These are phyloP conservation scores for Calycopis cecrops DNA, from an alignment of 1,140 invertebrate species.

Conservation along the genomic window DNA sequence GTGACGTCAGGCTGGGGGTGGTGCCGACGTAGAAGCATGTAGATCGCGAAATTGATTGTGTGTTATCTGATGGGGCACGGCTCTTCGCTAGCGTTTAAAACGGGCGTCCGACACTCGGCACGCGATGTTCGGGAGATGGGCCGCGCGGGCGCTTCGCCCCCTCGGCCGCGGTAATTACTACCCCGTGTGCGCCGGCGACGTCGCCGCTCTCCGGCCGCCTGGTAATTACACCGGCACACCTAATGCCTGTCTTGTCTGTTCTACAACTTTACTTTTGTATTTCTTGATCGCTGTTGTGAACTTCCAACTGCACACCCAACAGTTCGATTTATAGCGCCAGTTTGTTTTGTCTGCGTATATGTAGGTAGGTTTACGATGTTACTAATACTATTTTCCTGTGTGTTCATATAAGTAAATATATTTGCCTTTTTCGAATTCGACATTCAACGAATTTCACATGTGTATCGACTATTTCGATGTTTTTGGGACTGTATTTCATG, in stretches of 20 bases:
- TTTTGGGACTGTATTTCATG: no score
- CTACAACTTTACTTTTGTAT: neutral
- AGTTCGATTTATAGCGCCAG: no score
- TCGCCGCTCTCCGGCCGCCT: conserved; percentile 45
- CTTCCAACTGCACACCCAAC: no score
- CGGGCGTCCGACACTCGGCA: conserved; percentile 58
- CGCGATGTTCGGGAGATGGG: conserved; percentile 69
- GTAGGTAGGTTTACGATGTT: no score
- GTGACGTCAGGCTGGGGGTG: conserved; percentile 63
- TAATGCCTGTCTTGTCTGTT: conserved; percentile 26
- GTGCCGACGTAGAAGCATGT: conserved; percentile 70
- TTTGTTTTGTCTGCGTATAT: no score
- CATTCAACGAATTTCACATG: no score
- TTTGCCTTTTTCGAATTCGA: no score
- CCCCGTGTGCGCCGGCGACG: conserved; percentile 60
- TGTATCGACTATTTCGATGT: no score
- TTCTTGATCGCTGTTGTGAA: neutral
- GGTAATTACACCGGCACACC: conserved; percentile 42
- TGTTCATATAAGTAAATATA: no score
- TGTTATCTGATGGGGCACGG: conserved; percentile 71
- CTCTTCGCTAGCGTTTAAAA: conserved; percentile 71
- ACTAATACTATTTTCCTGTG: no score
- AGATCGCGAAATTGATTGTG: conserved; percentile 74
- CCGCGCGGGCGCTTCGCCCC: conserved; percentile 40
- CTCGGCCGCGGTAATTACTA: conserved; percentile 60